These are phyloP conservation scores for Hippocampus guttulatus DNA, from an alignment of 2,113 vertebrate genomes.

Conservation along the genomic window DNA sequence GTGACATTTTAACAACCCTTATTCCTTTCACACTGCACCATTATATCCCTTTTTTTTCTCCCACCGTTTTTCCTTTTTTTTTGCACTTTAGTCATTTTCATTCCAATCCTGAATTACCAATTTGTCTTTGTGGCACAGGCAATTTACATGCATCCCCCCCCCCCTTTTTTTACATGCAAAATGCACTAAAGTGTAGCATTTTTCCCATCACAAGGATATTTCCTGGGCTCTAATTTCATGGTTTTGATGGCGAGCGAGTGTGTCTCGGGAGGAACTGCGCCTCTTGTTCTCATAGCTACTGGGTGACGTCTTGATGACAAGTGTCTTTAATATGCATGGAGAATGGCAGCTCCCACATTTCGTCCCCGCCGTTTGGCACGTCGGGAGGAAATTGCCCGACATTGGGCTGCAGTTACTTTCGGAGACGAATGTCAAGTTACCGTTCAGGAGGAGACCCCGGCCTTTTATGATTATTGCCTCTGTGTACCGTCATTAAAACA, in stretches of 20 bases:
- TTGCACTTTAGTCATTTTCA: constrained; percentile 78
- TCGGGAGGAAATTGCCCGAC: constrained; percentile 69
- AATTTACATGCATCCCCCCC: constrained; percentile 88
- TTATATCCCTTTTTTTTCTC: constrained; percentile 9
- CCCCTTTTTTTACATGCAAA: constrained; percentile 92
- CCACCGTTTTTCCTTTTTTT: constrained; percentile 56
- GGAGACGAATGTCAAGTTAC: constrained; percentile 66
- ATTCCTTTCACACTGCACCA: constrained; percentile 73
- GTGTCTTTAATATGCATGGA: constrained; percentile 90
- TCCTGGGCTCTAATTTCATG: constrained; percentile 98
- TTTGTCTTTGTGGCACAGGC: constrained; percentile 95
- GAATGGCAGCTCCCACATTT: constrained; percentile 81
- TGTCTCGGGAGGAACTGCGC: constrained; percentile 86
- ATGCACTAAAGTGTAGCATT: constrained; percentile 95
- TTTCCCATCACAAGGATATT: constrained; percentile 98
- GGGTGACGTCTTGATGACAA: constrained; percentile 95
- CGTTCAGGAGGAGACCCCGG: constrained; percentile 69
- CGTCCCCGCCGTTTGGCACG: constrained; percentile 71
- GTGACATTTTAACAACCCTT: constrained; percentile 80
- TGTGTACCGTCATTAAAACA: constrained; percentile 68
- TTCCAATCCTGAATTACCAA: constrained; percentile 85
- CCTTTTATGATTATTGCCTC: constrained; percentile 76
- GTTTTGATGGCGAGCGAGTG: constrained; percentile 93
- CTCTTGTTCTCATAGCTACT: constrained; percentile 83
- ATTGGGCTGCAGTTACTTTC: constrained; percentile 56